A percentile compares a stretch with the other conserved stretches of the same genome.
phyloP scores from a whole-genome alignment of 2,888 invertebrate species.

The Subacronicta megacephala region DNA sequence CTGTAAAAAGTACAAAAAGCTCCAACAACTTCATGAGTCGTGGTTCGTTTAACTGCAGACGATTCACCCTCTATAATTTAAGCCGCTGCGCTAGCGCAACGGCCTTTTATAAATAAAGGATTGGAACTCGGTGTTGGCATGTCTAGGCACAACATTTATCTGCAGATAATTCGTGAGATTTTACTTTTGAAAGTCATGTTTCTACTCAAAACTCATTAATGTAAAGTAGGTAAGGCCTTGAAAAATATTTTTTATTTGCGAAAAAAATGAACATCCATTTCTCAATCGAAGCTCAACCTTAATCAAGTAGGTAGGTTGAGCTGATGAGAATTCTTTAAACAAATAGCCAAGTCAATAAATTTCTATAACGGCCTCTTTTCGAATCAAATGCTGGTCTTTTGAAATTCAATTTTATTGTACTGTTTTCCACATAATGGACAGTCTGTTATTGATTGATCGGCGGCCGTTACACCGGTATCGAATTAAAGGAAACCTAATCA shows the following conservation, averaged over 20 bases:
- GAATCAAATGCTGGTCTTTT: slow-evolving; percentile 25
- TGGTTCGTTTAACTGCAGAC: slow-evolving; percentile 65
- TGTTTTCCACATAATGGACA: slow-evolving; percentile 38
- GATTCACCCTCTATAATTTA: slow-evolving; percentile 68
- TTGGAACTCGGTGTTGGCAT: slow-evolving; percentile 55
- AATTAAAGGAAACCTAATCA: slow-evolving; percentile 39
- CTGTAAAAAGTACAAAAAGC: slow-evolving; percentile 61
- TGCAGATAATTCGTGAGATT: slow-evolving; percentile 39
- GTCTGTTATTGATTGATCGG: slow-evolving; percentile 36
- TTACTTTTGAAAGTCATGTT: slow-evolving; percentile 20
- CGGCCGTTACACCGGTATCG: slow-evolving; percentile 18
- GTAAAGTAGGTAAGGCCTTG: neutral
- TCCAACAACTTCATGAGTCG: slow-evolving; percentile 70
- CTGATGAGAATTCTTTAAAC: slow-evolving; percentile 10
- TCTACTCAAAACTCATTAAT: slow-evolving; percentile 13
- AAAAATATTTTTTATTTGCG: neutral
- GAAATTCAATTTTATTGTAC: slow-evolving; percentile 31
- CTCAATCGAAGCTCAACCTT: slow-evolving; percentile 2
- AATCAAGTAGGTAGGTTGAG: slow-evolving; percentile 1
- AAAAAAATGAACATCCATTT: neutral
- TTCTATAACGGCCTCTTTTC: slow-evolving; percentile 16
- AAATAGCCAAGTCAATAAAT: slow-evolving; percentile 23
- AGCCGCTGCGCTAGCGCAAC: slow-evolving; percentile 55
- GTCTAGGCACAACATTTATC: slow-evolving; percentile 41
- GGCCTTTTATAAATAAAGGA: slow-evolving; percentile 63